These are phyloP conservation scores for Gracilinanus agilis DNA, from an alignment of 2,113 vertebrate genomes.

Conservation along the genomic window DNA sequence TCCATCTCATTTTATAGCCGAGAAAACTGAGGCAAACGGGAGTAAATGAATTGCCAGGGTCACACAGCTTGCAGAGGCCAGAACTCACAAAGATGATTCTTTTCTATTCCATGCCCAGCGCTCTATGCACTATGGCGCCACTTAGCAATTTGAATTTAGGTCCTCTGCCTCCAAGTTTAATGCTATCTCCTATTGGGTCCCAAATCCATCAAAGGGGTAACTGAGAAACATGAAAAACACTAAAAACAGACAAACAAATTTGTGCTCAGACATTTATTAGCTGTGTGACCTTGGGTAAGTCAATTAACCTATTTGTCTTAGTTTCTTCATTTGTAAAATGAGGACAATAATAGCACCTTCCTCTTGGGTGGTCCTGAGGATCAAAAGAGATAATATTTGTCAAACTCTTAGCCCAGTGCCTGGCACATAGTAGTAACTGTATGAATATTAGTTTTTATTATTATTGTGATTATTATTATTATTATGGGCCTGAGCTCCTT, in stretches of 20 bases:
- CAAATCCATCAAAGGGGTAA: not conserved
- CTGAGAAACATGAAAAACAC: not conserved
- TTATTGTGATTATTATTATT: not conserved
- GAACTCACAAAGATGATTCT: too few species aligned
- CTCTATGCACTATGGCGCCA: too few species aligned
- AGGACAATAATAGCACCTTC: not conserved
- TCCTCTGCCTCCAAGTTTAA: not conserved
- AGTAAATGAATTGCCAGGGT: too few species aligned
- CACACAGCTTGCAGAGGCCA: too few species aligned
- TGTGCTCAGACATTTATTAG: not conserved
- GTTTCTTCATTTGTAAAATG: not conserved
- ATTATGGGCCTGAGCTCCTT: not conserved
- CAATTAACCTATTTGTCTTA: not conserved
- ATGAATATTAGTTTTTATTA: not conserved
- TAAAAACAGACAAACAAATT: not conserved
- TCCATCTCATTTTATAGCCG: too few species aligned
- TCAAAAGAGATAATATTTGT: not conserved
- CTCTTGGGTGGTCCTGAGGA: accelerated
- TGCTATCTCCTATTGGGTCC: not conserved
- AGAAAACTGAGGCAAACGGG: too few species aligned
- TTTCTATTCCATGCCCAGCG: too few species aligned
- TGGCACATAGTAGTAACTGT: not conserved
- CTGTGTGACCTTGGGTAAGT: not conserved
- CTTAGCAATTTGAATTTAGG: not conserved
- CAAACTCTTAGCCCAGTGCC: not conserved